These are phyloP conservation scores for Rhynchotus rufescens DNA, from an alignment of 2,797 vertebrate genomes.

Conservation along the genomic window DNA sequence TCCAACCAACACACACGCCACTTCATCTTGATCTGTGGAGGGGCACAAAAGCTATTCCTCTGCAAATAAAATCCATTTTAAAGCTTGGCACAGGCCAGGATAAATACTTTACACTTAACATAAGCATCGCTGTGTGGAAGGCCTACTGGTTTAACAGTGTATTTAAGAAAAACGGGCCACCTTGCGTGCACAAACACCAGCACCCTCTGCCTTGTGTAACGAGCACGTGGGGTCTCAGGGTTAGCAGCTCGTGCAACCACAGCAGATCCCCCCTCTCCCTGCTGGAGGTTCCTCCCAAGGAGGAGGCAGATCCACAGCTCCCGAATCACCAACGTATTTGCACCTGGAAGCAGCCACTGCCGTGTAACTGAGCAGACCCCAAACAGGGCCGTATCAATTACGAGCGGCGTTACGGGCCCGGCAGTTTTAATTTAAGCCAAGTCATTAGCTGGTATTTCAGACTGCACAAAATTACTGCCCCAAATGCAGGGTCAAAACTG, in stretches of 20 bases:
- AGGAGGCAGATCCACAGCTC: neutral
- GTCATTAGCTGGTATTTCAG: neutral
- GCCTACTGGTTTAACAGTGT: conserved; percentile 26
- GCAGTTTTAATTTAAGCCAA: neutral
- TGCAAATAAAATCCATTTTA: conserved; percentile 58
- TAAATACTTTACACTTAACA: conserved; percentile 30
- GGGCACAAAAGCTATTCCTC: conserved; percentile 47
- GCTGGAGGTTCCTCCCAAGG: neutral
- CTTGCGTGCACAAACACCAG: conserved; percentile 40
- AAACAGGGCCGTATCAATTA: neutral
- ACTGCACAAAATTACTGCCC: neutral
- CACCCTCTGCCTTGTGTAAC: neutral
- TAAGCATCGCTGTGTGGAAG: conserved; percentile 11
- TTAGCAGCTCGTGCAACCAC: neutral
- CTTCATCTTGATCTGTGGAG: conserved; percentile 54
- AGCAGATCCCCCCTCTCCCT: neutral
- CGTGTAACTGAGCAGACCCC: neutral
- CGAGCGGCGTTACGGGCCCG: neutral
- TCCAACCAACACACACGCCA: conserved; percentile 22
- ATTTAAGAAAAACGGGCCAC: conserved; percentile 18
- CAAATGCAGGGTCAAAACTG: neutral
- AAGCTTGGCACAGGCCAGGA: conserved; percentile 3
- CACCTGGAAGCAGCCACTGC: neutral
- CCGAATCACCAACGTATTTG: neutral
- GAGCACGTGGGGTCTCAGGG: neutral